Conservation (phyloP, 2,888 invertebrate genomes). For the Agrochola circellaris region DNA sequence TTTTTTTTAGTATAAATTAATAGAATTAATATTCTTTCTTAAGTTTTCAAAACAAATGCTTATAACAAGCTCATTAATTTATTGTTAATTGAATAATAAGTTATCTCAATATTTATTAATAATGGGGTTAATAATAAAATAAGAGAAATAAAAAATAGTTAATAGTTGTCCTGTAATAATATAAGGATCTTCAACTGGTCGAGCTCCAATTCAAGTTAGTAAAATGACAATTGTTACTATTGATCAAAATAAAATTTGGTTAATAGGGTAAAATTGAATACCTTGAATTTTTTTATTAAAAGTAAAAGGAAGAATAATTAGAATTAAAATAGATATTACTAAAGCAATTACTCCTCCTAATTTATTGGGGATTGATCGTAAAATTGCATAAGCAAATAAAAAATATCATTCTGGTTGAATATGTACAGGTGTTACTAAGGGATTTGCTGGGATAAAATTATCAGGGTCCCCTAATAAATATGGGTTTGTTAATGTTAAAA, state of each 20-base stretch:
- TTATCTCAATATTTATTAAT: slow-evolving; percentile 90
- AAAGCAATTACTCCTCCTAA: slow-evolving; percentile 93
- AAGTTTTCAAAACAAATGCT: slow-evolving; percentile 94
- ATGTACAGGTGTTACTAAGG: slow-evolving; percentile 93
- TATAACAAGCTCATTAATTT: slow-evolving; percentile 91
- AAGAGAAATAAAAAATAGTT: slow-evolving; percentile 91
- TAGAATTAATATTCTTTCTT: slow-evolving; percentile 91
- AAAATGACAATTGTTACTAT: slow-evolving; percentile 90
- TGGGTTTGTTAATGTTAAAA: slow-evolving; percentile 90
- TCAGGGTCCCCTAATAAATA: slow-evolving; percentile 93
- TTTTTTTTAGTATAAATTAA: slow-evolving; percentile 81
- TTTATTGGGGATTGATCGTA: slow-evolving; percentile 95
- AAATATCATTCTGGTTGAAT: slow-evolving; percentile 97
- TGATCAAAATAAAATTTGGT: slow-evolving; percentile 91
- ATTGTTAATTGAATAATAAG: slow-evolving; percentile 79
- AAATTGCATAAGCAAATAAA: slow-evolving; percentile 95
- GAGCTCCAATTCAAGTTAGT: slow-evolving; percentile 93
- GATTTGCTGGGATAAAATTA: slow-evolving; percentile 94
- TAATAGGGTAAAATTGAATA: slow-evolving; percentile 91
- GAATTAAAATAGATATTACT: slow-evolving; percentile 92
- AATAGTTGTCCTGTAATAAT: slow-evolving; percentile 91
- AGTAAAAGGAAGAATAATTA: slow-evolving; percentile 91
- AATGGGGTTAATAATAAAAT: slow-evolving; percentile 90
- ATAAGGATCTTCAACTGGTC: slow-evolving; percentile 93
- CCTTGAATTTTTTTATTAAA: slow-evolving; percentile 91